Base-by-base conservation (phyloP, 2,888 invertebrate species). In the Orthosia incerta region DNA sequence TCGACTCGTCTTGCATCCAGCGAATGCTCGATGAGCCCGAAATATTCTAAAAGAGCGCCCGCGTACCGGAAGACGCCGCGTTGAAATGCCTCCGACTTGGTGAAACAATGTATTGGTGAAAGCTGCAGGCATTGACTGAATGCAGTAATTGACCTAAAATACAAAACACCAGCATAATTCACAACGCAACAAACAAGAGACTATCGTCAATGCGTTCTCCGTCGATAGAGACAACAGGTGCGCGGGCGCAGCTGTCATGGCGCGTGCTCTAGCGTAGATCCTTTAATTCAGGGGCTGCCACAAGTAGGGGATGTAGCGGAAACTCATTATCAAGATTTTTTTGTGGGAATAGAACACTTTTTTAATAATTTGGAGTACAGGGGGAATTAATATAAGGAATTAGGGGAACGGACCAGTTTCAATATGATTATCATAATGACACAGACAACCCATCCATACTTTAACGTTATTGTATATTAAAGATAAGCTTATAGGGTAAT, bases 251-350 rank as follows among this genome's bases (percentile, higher is more conserved):
- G 90, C 92, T 92, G 92, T 86, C 87, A 45, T 61, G 76, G 89
- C 89, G 89, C 90, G 89, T 90, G 88, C 89, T 89, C 83, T 88
- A 86, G 89, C 91, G 88, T 87, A 89, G 88, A 89, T 91, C 90
- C 88, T 86, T 55, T 82, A 64, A 53, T 60, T 51, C 70, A 39
- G 86, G 75, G 86, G 75, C 39, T 77, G 83, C 70, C 78, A 73
- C 80, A 85, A 85, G 45, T 15, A 71, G 65, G 79, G 72, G 87
- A 74, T 79, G 75, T 65, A 85, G 87, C 83, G 87, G 87, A 85
- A 85, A 85, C 62, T 79, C 64, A 83, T 85, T 83, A 83, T 50
- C 16, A 60, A 31, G 15, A 1, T 45, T 64, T 74, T 70, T 79
- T 67, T 79, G 65, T 50, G 45, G 45, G 60, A 67, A 60, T 23